Percentiles rank a stretch among this genome's conserved stretches.
phyloP scores from a whole-genome alignment of 2,113 vertebrate genomes.

The Engraulis encrasicolus region DNA sequence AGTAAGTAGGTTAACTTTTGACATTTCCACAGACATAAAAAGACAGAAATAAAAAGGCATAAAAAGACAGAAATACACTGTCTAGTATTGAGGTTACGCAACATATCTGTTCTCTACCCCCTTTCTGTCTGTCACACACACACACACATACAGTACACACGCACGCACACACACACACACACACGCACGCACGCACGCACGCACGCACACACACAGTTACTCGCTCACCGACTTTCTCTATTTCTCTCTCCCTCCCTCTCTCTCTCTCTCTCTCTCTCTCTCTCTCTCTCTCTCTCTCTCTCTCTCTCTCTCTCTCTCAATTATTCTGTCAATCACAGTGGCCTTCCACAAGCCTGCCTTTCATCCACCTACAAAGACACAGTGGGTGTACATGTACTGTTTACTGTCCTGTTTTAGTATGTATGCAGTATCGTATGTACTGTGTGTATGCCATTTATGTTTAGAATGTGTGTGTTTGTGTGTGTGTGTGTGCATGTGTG shows the following conservation, averaged over 20 bases:
- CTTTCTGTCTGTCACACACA: no score
- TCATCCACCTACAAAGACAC: not conserved
- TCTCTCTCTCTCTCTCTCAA: not conserved
- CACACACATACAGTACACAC: no score
- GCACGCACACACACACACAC: no score
- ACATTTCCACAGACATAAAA: not conserved
- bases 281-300: constrained; percentile 27
- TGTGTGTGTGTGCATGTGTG: not conserved
- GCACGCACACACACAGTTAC: no score
- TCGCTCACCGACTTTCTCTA: no score
- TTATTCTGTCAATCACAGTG: not conserved
- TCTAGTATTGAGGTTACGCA: not conserved
- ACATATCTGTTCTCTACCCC: no score
- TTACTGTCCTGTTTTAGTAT: not conserved
- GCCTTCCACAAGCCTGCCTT: not conserved
- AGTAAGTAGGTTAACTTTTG: not conserved
- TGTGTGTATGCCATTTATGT: not conserved
- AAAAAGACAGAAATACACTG: no score
- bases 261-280: not conserved
- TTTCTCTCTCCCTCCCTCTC: no score
- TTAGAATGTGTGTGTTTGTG: not conserved
- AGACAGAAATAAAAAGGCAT: no score
- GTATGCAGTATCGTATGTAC: no score
- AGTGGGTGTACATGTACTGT: not conserved
- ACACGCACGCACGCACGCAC: no score